A percentile compares a stretch with the other conserved stretches of the same genome.
phyloP scores from a whole-genome alignment of 2,888 invertebrate species.

The Heliconius erato region DNA sequence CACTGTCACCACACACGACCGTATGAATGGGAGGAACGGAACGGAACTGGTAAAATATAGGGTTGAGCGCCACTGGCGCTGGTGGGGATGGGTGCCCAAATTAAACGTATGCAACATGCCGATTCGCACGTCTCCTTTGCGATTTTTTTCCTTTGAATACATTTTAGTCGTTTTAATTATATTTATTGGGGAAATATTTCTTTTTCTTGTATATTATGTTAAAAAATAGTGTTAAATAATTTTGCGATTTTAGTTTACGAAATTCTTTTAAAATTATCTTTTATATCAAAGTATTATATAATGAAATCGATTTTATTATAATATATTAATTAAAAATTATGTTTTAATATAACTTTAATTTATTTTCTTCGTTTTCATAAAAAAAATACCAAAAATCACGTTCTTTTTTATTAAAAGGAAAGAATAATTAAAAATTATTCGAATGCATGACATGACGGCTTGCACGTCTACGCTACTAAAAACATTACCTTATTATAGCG shows the following conservation, averaged over 20 bases:
- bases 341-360: background rate
- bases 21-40: background rate
- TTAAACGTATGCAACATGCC: constrained; percentile 11
- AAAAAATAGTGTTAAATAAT: too few relatives aligned
- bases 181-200: background rate
- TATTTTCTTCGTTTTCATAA: background rate
- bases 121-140: constrained; percentile 23
- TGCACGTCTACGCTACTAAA: background rate
- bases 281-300: too few relatives aligned
- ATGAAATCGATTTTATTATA: too few relatives aligned
- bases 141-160: background rate
- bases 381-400: background rate
- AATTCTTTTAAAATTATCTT: too few relatives aligned
- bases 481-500: background rate
- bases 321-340: background rate
- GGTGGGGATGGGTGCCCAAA: constrained; percentile 31
- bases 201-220: background rate
- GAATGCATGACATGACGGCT: constrained; percentile 5
- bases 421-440: background rate
- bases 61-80: background rate
- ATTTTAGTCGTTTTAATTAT: background rate
- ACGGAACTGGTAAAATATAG: constrained; percentile 28
- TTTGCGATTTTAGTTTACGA: too few relatives aligned
- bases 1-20: background rate
- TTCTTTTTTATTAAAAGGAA: background rate